Base-by-base conservation (phyloP, 2,888 invertebrate genomes). In the Ormyrus nitidulus region DNA sequence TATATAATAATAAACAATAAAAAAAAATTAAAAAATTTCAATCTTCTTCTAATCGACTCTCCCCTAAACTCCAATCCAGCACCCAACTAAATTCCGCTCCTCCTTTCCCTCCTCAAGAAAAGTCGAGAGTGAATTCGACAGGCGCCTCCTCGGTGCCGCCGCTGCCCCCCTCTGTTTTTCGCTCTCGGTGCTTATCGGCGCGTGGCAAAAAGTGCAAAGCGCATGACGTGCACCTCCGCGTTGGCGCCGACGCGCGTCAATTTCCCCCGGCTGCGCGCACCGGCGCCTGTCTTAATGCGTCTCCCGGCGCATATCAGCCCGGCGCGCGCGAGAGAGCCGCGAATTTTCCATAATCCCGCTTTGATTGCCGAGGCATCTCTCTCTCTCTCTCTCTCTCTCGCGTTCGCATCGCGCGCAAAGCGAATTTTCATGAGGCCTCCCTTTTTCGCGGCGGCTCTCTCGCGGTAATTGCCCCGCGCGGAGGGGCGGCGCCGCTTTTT, bases 321-420 rank as follows among this genome's bases (percentile, higher is more conserved):
- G 13, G 13, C 13, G 13, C 13, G 13, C 13, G 13, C 13, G 13
- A 0, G 13, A 11, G 6, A 7, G 6, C 54, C 54, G 64, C n/a
- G 51, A 66, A 77, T 77, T 77, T 77, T 77, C 34, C 77, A 77
- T 74, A 74, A 79, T 79, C 64, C 64, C 13, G 6, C 51, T 74
- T 79, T 79, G 79, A 79, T 79, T 79, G 69, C 34, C 74, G 74
- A 79, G 69, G 69, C 69, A 74, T 79, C 51, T 44, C 54, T 56
- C 19, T 61, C 13, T 5, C 51, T 6, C 46, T 46, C 59, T 7
- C 7, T 13, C 19, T 0, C 34, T 10, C 59, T 69, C n/a, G 6
- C 13, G 61, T 44, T 51, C 46, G 2, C 19, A 19, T 48, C 9
- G 6, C 53, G 46, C 54, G 34, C 13, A 49, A 68, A 69, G 58